These are phyloP conservation scores for Pungitius pungitius DNA, from an alignment of 2,113 vertebrate species.

Conservation along the genomic window DNA sequence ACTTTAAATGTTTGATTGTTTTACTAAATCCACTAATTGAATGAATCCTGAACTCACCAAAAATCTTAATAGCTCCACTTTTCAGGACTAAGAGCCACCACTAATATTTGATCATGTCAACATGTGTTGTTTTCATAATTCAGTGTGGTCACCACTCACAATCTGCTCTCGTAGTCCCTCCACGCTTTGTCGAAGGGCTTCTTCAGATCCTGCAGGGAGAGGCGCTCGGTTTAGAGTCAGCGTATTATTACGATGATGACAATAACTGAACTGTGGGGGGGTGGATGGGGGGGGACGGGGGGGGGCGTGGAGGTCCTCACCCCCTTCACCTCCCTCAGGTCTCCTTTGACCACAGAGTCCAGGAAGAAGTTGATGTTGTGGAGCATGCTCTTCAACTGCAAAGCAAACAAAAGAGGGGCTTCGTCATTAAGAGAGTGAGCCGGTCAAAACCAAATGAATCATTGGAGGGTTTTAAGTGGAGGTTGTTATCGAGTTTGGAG, in stretches of 20 bases:
- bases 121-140: neutral
- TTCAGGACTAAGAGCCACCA: too few relatives aligned
- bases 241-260: too few relatives aligned
- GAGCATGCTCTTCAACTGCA: slow-evolving; percentile 73
- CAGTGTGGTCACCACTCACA: slow-evolving; percentile 54
- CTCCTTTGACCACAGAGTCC: slow-evolving; percentile 75
- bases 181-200: slow-evolving; percentile 72
- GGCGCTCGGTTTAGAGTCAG: neutral
- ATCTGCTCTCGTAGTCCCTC: slow-evolving; percentile 74
- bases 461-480: too few relatives aligned
- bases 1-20: neutral
- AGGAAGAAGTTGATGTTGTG: slow-evolving; percentile 78
- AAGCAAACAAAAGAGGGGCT: neutral
- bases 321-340: slow-evolving; percentile 74
- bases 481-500: neutral
- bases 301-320: too few relatives aligned
- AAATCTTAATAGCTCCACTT: too few relatives aligned
- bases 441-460: too few relatives aligned
- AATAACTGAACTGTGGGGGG: neutral
- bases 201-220: slow-evolving; percentile 66
- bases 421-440: too few relatives aligned
- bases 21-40: neutral
- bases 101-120: too few relatives aligned
- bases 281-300: too few relatives aligned
- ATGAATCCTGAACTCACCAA: neutral